phyloP scores from a whole-genome alignment of 2,888 invertebrate genomes.

The Hartigia nigra region DNA sequence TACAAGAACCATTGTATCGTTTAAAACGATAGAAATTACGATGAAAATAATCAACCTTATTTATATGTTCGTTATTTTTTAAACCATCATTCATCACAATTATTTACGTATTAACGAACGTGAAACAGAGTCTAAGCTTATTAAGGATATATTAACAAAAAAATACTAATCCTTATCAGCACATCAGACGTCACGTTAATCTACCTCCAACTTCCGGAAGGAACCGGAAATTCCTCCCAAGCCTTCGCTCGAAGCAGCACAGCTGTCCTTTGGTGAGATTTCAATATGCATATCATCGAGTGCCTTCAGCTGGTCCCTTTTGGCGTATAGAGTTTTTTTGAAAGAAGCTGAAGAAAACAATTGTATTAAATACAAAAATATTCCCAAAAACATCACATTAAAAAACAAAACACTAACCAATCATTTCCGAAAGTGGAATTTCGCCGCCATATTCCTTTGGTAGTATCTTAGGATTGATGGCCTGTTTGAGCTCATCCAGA shows the following conservation, averaged over 20 bases:
- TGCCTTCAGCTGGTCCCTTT: constrained; percentile 75
- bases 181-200: constrained; percentile 66
- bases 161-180: not conserved
- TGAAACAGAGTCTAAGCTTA: not conserved
- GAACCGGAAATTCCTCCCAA: constrained; percentile 83
- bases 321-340: constrained; percentile 74
- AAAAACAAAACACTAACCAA: constrained; percentile 68
- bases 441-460: constrained; percentile 92
- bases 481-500: constrained; percentile 77
- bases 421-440: constrained; percentile 83
- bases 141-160: not conserved
- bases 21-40: not conserved
- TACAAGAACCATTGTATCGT: not conserved
- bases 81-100: not conserved
- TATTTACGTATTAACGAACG: not conserved
- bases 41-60: not conserved
- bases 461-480: constrained; percentile 79
- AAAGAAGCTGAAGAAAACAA: constrained; percentile 61
- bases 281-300: constrained; percentile 83
- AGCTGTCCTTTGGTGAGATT: constrained; percentile 69
- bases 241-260: constrained; percentile 73
- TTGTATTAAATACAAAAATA: not conserved
- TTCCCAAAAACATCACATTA: not conserved
- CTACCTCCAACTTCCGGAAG: constrained; percentile 86
- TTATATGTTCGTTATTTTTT: not conserved